phyloP scores from a whole-genome alignment of 2,888 invertebrate genomes.

The Vandiemenella viatica region DNA sequence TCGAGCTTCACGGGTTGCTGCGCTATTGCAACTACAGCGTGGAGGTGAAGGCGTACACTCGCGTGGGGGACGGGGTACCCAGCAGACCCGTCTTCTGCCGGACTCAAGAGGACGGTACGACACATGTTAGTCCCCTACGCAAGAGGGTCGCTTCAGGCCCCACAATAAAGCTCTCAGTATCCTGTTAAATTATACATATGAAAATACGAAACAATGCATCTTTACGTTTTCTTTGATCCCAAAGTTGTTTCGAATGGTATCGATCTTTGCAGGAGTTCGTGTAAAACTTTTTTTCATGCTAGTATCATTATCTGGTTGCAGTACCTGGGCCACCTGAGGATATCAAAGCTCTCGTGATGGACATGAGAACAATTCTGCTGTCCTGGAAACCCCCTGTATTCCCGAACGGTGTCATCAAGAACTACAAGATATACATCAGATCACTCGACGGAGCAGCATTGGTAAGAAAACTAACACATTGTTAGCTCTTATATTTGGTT shows the following conservation, averaged over 20 bases:
- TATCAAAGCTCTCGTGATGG: constrained; percentile 28
- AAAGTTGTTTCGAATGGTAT: too few species aligned
- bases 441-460: constrained; percentile 10
- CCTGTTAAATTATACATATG: too few species aligned
- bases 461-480: too few species aligned
- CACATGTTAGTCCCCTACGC: not conserved
- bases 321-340: constrained; percentile 28
- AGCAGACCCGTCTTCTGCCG: constrained; percentile 27
- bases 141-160: too few species aligned
- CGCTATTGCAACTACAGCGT: constrained; percentile 32
- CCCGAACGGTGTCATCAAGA: constrained; percentile 27
- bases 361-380: constrained; percentile 26
- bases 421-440: constrained; percentile 26
- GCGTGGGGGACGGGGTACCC: constrained; percentile 29
- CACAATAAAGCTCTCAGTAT: too few species aligned
- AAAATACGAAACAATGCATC: too few species aligned
- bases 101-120: constrained; percentile 30
- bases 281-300: too few species aligned
- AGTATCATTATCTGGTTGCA: constrained; percentile 17
- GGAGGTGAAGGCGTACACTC: constrained; percentile 29
- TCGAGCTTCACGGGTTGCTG: constrained; percentile 21
- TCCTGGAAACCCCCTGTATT: constrained; percentile 28
- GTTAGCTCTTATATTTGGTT: too few species aligned
- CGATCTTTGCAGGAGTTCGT: too few species aligned
- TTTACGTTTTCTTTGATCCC: too few species aligned